phyloP scores from a whole-genome alignment of 1,140 invertebrate species.

The Euwallacea fornicatus region DNA sequence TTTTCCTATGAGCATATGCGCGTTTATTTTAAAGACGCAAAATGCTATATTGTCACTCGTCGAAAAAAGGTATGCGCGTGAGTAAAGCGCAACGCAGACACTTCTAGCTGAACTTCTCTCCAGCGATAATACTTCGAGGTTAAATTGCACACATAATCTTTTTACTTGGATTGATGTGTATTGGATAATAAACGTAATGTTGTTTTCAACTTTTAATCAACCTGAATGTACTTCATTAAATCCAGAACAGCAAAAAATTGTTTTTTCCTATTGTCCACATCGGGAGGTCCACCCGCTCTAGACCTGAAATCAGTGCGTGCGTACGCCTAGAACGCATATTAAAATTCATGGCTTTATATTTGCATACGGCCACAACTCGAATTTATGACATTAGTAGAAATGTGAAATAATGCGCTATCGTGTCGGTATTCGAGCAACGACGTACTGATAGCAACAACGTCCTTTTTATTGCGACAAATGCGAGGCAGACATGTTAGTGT shows the following conservation, averaged over 20 bases:
- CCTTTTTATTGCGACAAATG: constrained; percentile 27
- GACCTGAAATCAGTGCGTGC: constrained; percentile 28
- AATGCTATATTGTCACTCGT: too few species aligned
- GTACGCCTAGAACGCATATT: constrained; percentile 34
- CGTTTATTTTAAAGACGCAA: too few species aligned
- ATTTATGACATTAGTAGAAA: constrained; percentile 36
- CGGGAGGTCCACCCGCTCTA: constrained; percentile 9
- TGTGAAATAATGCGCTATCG: constrained; percentile 32
- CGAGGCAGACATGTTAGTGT: constrained; percentile 19
- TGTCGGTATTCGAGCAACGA: constrained; percentile 36
- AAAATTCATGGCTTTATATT: constrained; percentile 34
- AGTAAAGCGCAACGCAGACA: too few species aligned
- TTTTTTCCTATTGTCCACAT: constrained; percentile 11
- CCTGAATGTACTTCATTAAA: background rate
- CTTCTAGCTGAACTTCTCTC: too few species aligned
- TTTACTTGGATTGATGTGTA: too few species aligned
- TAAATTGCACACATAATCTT: too few species aligned
- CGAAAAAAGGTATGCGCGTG: too few species aligned
- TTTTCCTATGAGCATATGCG: too few species aligned
- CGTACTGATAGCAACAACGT: constrained; percentile 26
- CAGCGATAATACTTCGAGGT: too few species aligned
- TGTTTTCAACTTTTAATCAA: background rate
- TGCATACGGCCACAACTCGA: constrained; percentile 34
- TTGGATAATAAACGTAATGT: too few species aligned
- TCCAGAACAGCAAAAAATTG: constrained; percentile 14